These are phyloP conservation scores for Sceliomorpha sp. DNA, from an alignment of 2,888 invertebrate genomes.

Conservation along the genomic window DNA sequence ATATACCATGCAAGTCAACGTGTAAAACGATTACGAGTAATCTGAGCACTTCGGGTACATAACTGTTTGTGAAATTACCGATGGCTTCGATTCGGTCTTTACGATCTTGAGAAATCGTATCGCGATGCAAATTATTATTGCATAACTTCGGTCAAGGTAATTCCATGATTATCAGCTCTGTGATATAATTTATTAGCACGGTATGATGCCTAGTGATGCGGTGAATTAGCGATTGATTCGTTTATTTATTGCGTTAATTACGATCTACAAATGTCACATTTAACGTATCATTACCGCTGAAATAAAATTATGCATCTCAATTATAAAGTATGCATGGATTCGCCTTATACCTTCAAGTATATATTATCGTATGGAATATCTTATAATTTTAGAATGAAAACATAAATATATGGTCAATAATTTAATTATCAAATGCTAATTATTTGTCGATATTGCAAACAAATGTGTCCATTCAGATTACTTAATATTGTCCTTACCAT, in stretches of 20 bases:
- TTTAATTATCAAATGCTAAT: no score
- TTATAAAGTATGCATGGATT: constrained; percentile 17
- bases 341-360: not conserved
- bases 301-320: not conserved
- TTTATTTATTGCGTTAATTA: constrained; percentile 40
- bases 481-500: no score
- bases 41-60: constrained; percentile 4
- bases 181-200: constrained; percentile 33
- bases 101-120: constrained; percentile 12
- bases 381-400: no score
- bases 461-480: no score
- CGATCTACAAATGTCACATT: constrained; percentile 16
- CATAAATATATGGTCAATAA: no score
- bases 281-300: constrained; percentile 8
- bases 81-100: constrained; percentile 18
- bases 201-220: constrained; percentile 15
- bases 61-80: constrained; percentile 14
- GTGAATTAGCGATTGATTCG: constrained; percentile 29
- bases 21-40: constrained; percentile 28
- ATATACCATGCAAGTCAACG: no score
- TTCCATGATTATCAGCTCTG: not conserved
- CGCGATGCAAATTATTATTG: constrained; percentile 17
- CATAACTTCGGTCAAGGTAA: constrained; percentile 33
- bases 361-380: not conserved
- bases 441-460: no score